phyloP scores from a whole-genome alignment of 2,113 vertebrate genomes.

The Oncorhynchus gorbuscha region DNA sequence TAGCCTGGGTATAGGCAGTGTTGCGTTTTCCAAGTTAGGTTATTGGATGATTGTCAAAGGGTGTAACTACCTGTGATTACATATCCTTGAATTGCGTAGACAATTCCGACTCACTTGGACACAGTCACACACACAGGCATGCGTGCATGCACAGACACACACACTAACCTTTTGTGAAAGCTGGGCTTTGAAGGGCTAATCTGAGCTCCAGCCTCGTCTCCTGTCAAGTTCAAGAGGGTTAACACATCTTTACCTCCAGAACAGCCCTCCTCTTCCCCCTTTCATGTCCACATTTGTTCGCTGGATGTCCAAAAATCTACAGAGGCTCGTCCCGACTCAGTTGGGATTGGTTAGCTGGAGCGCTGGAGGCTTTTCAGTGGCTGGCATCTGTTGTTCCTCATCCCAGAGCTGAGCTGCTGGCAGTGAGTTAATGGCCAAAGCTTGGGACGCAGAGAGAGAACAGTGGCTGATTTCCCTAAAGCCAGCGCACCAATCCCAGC shows the following conservation, averaged over 20 bases:
- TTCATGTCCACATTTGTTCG: conserved; percentile 85
- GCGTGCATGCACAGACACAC: conserved; percentile 29
- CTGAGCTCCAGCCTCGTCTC: conserved; percentile 70
- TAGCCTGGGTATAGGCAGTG: too few relatives aligned
- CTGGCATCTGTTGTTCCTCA: conserved; percentile 78
- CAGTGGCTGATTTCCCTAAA: conserved; percentile 76
- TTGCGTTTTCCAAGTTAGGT: not conserved
- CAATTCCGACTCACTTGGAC: not conserved
- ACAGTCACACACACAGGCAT: conserved; percentile 7
- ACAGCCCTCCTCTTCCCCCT: conserved; percentile 96
- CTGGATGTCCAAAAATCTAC: conserved; percentile 79
- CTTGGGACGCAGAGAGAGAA: conserved; percentile 74
- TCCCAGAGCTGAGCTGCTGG: conserved; percentile 73
- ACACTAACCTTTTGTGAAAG: conserved; percentile 67
- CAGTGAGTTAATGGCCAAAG: conserved; percentile 77
- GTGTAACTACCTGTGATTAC: conserved; percentile 69
- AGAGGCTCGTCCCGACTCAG: conserved; percentile 75
- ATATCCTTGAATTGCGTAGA: conserved; percentile 28
- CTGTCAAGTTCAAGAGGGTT: conserved; percentile 79
- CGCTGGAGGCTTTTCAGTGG: conserved; percentile 77
- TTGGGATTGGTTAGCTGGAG: conserved; percentile 78
- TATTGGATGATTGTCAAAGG: not conserved
- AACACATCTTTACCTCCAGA: conserved; percentile 85
- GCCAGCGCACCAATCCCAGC: conserved; percentile 73
- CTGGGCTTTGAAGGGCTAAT: conserved; percentile 73